phyloP scores from a whole-genome alignment of 2,888 invertebrate species.

The Apamea epomidion region DNA sequence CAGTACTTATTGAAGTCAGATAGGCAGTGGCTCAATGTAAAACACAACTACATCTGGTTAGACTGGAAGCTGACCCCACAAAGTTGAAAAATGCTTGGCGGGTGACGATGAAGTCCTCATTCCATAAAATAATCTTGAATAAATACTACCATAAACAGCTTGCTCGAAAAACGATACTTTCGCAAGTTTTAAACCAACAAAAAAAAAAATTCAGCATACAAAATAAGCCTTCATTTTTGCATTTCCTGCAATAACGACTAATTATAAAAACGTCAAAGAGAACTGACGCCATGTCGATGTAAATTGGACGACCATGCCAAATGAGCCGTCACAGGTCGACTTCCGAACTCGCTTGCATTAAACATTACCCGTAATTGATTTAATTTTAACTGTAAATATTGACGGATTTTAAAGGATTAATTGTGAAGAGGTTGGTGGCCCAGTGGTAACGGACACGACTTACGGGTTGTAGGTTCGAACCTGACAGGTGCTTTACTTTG shows the following conservation, averaged over 20 bases:
- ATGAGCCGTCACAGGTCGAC: conserved; percentile 33
- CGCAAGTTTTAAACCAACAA: neutral
- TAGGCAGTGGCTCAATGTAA: too few species aligned
- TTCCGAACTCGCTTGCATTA: conserved; percentile 16
- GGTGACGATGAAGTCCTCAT: neutral
- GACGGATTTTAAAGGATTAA: neutral
- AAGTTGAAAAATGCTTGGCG: neutral
- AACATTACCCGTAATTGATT: conserved; percentile 34
- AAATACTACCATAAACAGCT: neutral
- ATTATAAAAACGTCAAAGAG: conserved; percentile 45
- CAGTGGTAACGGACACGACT: too few species aligned
- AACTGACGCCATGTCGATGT: conserved; percentile 22
- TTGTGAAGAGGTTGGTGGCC: neutral
- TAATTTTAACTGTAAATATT: conserved; percentile 14
- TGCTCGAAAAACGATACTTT: neutral
- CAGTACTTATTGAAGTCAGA: too few species aligned
- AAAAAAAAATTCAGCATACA: neutral
- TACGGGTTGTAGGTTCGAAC: too few species aligned
- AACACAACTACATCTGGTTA: too few species aligned
- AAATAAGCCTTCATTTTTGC: neutral
- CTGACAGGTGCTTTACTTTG: too few species aligned
- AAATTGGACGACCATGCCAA: conserved; percentile 35
- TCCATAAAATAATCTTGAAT: neutral
- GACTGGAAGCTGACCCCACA: too few species aligned
- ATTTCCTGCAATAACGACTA: conserved; percentile 6